Base-by-base conservation (phyloP, 2,888 invertebrate genomes). In the Rhagium mordax region DNA sequence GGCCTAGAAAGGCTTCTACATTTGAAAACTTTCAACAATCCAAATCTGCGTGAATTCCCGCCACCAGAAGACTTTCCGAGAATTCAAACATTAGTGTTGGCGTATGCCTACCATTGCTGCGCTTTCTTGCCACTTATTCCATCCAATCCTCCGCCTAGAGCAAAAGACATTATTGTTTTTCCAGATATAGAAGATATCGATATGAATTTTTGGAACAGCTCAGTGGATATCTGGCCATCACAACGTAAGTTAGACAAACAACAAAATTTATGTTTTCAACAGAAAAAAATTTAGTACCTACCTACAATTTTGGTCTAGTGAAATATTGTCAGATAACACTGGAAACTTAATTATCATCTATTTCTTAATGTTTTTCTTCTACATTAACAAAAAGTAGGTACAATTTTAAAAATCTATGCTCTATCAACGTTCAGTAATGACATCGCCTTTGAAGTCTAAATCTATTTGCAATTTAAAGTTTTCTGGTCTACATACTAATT, bases 51-150 rank as follows among this genome's bases (percentile, higher is more conserved):
- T 51, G 95, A 95, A 83, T 98, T 98, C 87, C 98, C 97, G 29
- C 91, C 94, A 0, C 95, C 97, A 0, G 94, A 95, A 77, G 91
- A 93, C 67, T 96, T 98, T 88, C 98, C 97, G 0, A 90, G 94
- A 41, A 95, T 98, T 77, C 93, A 95, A 89, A 94, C 94, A 10
- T 90, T 98, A 84, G 93, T 95, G 49, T 89, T 98, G 48, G 95
- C 97, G 0, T 98, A 98, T 88, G 98, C 98, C 79, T 98, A 98
- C 89, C 98, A 98, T 87, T 98, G 98, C 89, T 98, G 98, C 88
- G 94, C 96, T 76, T 97, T 96, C 88, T 87, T 95, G 84, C 93
- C 94, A 57, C 88, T 93, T 81, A 90, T 92, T 80, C 91, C 92
- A 67, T 89, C 86, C 79, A 86, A 81, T 73, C 89, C 86, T 0